Conservation (phyloP, 2,797 vertebrate species). For the Dendrocincla tyrannina region DNA sequence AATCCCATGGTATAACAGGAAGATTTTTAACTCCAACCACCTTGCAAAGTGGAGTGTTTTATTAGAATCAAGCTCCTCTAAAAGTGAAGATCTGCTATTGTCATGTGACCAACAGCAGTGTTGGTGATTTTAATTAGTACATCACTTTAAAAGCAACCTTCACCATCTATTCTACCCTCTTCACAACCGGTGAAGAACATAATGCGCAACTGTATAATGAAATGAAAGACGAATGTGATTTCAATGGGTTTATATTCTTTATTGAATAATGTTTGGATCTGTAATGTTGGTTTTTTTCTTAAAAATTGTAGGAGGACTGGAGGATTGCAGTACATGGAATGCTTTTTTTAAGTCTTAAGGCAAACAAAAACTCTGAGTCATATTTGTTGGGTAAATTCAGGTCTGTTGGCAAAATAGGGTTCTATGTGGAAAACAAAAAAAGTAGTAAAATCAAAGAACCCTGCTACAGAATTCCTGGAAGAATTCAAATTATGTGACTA, state of each 20-base stretch:
- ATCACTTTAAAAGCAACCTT: conserved; percentile 25
- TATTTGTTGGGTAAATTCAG: background rate
- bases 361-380: background rate
- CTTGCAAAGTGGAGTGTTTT: background rate
- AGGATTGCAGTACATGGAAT: background rate
- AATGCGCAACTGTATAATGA: conserved; percentile 19
- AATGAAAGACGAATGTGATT: conserved; percentile 12
- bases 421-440: background rate
- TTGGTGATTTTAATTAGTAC: background rate
- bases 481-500: background rate
- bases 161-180: background rate
- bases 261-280: conserved; percentile 10
- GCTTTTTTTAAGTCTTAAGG: background rate
- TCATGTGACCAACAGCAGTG: background rate
- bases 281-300: background rate
- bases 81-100: background rate
- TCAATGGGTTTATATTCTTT: conserved; percentile 13
- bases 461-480: background rate
- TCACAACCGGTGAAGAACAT: background rate
- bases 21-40: background rate
- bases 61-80: background rate
- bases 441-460: background rate
- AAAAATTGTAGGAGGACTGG: background rate
- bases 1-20: background rate
- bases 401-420: background rate